Evolutionary conservation across 1,140 invertebrate genomes (phyloP), one percentile per base, ranked within the genome.

Genomic region (Anastatus disparis): DNA sequence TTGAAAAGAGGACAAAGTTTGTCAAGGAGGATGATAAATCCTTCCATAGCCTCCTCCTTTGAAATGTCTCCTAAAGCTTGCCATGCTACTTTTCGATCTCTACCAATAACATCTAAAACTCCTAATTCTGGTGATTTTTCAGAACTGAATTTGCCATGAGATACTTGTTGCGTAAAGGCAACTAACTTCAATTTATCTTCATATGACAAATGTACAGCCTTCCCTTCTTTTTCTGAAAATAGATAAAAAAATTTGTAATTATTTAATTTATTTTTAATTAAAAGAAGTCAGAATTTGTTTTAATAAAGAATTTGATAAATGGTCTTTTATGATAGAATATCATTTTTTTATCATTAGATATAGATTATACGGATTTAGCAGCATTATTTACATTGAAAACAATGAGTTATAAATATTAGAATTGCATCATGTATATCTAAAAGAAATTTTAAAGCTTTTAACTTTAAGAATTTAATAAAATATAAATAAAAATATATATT

Each of bases 41-140:
- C 94, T 74, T 91, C 89, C 93, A 97, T 97, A 0, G 97, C 95
- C 76, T 95, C 91, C 73, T 93, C 90, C 77, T 91, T 90, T 1
- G 91, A 90, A 83, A 98, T 93, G 76, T 95, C 90, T 0, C 95
- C 95, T 12, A 99, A 83, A 75, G 91, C 89, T 82, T 96, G 93
- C 97, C 97, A 99, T 64, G 96, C 95, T 79, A 96, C 87, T 78
- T 95, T 90, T 69, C 97, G 88, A 82, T 99, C 96, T 81, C 91
- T 92, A 1, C 97, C 97, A 76, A 99, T 96, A 7, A 99, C 95
- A 87, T 99, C 97, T 22, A 99, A 86, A 1, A 97, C 95, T 40
- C 97, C 97, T 38, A 98, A 85, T 38, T 95, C 94, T 40, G 94
- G 91, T 10, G 92, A 90, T 71, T 92, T 93, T 69, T 92, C 88